These are phyloP conservation scores for Imbricaverruca yamaguchii DNA, from an alignment of 2,888 invertebrate species.

Conservation along the genomic window DNA sequence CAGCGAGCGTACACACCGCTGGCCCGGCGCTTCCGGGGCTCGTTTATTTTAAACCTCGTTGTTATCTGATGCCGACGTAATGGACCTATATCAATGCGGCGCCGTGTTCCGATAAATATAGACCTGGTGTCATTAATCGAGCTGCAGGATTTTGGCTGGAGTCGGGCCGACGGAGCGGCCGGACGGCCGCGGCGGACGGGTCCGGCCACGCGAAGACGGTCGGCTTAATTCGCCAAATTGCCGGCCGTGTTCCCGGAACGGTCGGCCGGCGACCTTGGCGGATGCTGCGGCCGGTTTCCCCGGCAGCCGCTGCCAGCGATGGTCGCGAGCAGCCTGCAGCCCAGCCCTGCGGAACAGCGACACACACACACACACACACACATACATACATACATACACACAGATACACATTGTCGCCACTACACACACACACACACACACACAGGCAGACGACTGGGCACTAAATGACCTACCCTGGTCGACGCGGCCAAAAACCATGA, in stretches of 20 bases:
- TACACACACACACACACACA: too few relatives aligned
- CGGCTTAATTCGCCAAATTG: constrained; percentile 2
- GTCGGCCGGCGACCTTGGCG: neutral
- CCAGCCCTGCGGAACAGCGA: neutral
- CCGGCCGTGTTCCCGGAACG: neutral
- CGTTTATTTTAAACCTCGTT: constrained; percentile 14
- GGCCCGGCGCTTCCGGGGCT: neutral
- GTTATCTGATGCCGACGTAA: constrained; percentile 10
- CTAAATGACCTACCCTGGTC: too few relatives aligned
- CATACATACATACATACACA: too few relatives aligned
- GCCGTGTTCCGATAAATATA: constrained; percentile 3
- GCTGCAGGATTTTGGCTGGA: neutral
- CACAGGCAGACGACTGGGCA: too few relatives aligned
- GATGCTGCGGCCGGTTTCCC: neutral
- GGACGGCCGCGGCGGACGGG: neutral
- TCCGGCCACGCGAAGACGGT: neutral
- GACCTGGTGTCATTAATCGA: neutral
- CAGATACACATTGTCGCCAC: too few relatives aligned
- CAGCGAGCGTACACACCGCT: neutral
- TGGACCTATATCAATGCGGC: constrained; percentile 5
- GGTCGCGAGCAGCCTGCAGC: neutral
- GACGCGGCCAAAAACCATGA: too few relatives aligned
- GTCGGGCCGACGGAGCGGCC: neutral
- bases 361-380: neutral
- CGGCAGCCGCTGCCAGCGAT: neutral